Evolutionary conservation across 2,797 vertebrate genomes (phyloP).

Genomic region (Sciurus vulgaris): DNA sequence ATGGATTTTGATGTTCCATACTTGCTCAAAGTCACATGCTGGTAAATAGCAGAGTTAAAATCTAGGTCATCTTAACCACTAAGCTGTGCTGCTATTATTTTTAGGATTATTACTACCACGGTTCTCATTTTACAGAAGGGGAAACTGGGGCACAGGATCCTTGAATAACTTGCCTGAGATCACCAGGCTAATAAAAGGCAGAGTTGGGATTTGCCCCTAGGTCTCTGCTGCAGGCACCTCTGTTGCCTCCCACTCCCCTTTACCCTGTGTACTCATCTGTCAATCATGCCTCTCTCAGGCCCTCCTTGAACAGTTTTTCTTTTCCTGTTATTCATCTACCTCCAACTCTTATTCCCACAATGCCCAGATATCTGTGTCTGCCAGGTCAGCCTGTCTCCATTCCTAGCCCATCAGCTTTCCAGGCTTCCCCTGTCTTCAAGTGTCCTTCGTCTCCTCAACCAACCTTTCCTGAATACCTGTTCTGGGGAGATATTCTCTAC

Average conservation of each 20-base stretch:
- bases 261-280: background rate
- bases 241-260: background rate
- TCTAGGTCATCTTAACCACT: background rate
- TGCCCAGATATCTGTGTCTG: background rate
- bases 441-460: background rate
- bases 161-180: background rate
- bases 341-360: background rate
- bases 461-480: constrained; percentile 13
- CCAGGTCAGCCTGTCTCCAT: background rate
- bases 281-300: background rate
- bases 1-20: background rate
- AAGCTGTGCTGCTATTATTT: background rate
- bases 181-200: background rate
- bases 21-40: background rate
- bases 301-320: background rate
- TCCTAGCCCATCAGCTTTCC: background rate
- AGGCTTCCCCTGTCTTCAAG: background rate
- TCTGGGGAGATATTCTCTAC: background rate
- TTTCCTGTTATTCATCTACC: background rate
- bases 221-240: background rate
- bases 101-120: background rate
- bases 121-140: background rate
- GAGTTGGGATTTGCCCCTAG: background rate
- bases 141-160: background rate
- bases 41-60: background rate